Percentiles rank a stretch among this genome's conserved stretches.
Evolutionary conservation across 2,888 invertebrate genomes (phyloP).

Genomic region (Cerceris rybyensis): DNA sequence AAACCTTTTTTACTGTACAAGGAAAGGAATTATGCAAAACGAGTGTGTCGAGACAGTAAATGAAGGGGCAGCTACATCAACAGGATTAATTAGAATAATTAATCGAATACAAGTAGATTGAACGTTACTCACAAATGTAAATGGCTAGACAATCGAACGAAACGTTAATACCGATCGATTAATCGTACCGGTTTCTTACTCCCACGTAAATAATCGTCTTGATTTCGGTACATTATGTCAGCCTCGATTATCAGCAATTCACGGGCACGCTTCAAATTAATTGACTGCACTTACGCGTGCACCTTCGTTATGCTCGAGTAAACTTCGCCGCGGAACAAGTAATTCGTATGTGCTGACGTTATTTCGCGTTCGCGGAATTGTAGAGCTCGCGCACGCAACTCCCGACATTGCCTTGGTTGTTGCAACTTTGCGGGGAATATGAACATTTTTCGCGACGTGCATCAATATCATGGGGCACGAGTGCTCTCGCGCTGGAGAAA

Average conservation of each 20-base stretch:
- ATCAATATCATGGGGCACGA: conserved; percentile 5
- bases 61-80: no score
- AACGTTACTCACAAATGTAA: no score
- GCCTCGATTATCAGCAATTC: conserved; percentile 47
- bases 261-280: conserved; percentile 57
- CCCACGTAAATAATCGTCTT: background rate
- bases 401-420: conserved; percentile 34
- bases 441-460: conserved; percentile 17
- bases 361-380: conserved; percentile 46
- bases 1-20: no score
- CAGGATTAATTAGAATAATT: no score
- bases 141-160: background rate
- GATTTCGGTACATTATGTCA: conserved; percentile 15
- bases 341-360: conserved; percentile 40
- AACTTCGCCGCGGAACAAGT: conserved; percentile 46
- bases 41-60: no score
- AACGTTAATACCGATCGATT: conserved; percentile 14
- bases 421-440: conserved; percentile 23
- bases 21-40: no score
- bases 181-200: background rate
- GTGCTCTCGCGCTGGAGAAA: conserved; percentile 16
- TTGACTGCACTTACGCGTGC: conserved; percentile 54
- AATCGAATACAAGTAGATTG: no score
- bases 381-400: conserved; percentile 41
- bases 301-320: conserved; percentile 64